Conservation (phyloP, 2,888 invertebrate genomes). For the Vandiemenella viatica region DNA sequence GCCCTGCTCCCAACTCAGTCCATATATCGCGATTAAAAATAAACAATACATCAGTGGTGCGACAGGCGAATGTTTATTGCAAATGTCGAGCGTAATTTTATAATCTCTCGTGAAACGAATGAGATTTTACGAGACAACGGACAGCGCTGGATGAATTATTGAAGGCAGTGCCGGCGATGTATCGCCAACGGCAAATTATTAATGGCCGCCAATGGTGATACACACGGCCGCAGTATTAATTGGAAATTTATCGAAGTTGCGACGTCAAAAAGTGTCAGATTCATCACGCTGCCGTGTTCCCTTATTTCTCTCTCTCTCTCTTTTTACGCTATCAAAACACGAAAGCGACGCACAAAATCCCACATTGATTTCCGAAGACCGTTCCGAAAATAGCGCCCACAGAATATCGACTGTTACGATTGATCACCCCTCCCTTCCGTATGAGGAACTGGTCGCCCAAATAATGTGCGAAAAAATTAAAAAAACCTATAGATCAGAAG, state of each 20-base stretch:
- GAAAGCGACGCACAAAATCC: conserved; percentile 8
- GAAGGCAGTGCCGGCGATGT: conserved; percentile 11
- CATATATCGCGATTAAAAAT: conserved; percentile 9
- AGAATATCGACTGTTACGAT: conserved; percentile 5
- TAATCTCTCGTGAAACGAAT: conserved; percentile 12
- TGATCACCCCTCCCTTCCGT: conserved; percentile 5
- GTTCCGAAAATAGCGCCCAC: too few species aligned
- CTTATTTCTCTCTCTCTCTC: conserved; percentile 4
- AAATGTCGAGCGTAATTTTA: conserved; percentile 16
- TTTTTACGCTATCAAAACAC: not conserved
- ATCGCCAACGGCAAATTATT: conserved; percentile 10
- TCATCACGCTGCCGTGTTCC: conserved; percentile 13
- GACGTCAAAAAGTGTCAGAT: conserved; percentile 16
- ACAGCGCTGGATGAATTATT: conserved; percentile 13
- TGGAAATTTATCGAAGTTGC: conserved; percentile 17
- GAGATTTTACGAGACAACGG: conserved; percentile 10
- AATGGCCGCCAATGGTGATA: conserved; percentile 10
- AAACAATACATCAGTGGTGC: conserved; percentile 13
- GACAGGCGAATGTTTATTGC: conserved; percentile 15
- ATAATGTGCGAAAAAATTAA: too few species aligned
- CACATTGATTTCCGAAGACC: conserved; percentile 7
- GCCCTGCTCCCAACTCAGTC: too few species aligned
- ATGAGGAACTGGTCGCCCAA: conserved; percentile 2
- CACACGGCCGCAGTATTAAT: conserved; percentile 13
- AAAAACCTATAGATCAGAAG: too few species aligned